Evolutionary conservation across 2,888 invertebrate genomes (phyloP), one percentile per base, ranked within the genome.

Genomic region (Orthosia gothica): DNA sequence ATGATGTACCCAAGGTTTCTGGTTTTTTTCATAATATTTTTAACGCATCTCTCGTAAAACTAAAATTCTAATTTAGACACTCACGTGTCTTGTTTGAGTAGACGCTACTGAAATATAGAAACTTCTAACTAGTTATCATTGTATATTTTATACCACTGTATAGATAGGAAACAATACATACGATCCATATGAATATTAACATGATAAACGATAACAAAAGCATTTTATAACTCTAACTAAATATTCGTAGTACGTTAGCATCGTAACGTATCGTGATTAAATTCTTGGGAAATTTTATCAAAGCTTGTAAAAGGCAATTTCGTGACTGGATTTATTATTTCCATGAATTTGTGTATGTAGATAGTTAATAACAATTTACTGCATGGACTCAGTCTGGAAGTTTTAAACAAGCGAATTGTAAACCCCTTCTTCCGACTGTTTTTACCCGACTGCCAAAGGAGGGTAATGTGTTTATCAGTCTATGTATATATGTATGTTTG

Each of bases 11-110:
- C 26, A 66, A 58, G 63, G 58, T 32, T 32, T 45, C 62, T 59
- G 18, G 54, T 58, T 67, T 23, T 9, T 58, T 52, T 72, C n/a
- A 47, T 62, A 18, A 50, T 15, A 47, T 50, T 50, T 80, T 23
- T 67, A 50, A 45, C 16, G 3, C 11, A 16, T 57, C 62, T 47
- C 57, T 57, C 40, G 54, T 61, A 66, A 49, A 45, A 65, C n/a
- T 47, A 11, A 26, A 45, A 45, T 73, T 74, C 47, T 62, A 65
- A 55, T 74, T 61, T 77, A 40, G 26, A 23, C 52, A 54, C n/a
- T 58, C 18, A 58, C 13, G 16, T n/a, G 52, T 20, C 13, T 32
- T 9, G 4, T 47, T 49, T 50, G 11, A 55, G 18, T 54, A 52
- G 13, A 3, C 15, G 18, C 40, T 23, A 13, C 32, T 67, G 55